These are phyloP conservation scores for Heteromyza rotundicornis DNA, from an alignment of 2,888 invertebrate species.

Conservation along the genomic window DNA sequence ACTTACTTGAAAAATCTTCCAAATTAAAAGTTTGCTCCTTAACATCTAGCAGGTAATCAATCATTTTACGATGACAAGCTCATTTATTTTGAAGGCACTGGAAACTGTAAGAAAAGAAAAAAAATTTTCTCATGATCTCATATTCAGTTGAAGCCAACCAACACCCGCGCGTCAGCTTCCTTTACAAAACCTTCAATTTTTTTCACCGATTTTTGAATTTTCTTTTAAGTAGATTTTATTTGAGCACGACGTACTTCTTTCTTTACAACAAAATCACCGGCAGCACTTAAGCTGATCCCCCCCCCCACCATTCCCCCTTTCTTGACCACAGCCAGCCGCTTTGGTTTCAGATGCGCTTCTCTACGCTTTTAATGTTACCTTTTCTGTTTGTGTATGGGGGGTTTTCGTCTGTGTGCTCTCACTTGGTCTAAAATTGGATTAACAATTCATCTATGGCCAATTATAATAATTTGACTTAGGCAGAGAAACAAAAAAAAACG, in stretches of 20 bases:
- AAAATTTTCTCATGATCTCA: too few species aligned
- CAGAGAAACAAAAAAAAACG: neutral
- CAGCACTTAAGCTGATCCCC: too few species aligned
- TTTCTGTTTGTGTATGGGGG: neutral
- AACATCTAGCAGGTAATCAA: neutral
- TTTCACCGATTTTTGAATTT: neutral
- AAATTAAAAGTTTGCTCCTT: too few species aligned
- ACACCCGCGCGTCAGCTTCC: neutral
- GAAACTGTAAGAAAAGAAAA: too few species aligned
- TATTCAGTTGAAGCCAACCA: neutral
- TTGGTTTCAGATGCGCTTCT: neutral
- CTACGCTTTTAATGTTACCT: neutral
- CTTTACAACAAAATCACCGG: neutral
- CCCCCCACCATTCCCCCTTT: too few species aligned
- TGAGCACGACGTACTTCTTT: neutral
- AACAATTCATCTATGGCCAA: slow-evolving; percentile 38
- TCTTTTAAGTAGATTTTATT: neutral
- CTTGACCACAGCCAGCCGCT: too few species aligned
- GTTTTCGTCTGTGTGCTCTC: neutral
- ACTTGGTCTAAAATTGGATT: neutral
- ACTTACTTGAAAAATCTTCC: too few species aligned
- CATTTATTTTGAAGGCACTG: too few species aligned
- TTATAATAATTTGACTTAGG: slow-evolving; percentile 29
- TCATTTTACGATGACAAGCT: neutral
- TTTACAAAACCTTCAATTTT: neutral